Percentiles rank a stretch among this genome's conserved stretches.
Conservation (phyloP, 2,888 invertebrate genomes). For the Abrostola triplasia region DNA sequence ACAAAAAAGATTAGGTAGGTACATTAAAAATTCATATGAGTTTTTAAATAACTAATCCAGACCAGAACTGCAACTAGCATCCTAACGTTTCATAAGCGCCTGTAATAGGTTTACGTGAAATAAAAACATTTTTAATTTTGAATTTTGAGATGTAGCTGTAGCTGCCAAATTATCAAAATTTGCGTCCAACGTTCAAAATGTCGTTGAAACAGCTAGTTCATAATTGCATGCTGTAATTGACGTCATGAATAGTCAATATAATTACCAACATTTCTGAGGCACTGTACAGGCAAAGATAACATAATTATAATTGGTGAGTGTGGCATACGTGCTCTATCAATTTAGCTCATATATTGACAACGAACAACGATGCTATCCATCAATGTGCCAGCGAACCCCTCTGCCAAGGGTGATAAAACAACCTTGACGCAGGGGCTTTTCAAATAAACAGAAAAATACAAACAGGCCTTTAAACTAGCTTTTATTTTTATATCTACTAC, state of each 20-base stretch:
- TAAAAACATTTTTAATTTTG: no score
- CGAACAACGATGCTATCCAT: slow-evolving; percentile 74
- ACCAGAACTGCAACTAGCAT: no score
- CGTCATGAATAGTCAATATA: slow-evolving; percentile 18
- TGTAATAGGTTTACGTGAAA: no score
- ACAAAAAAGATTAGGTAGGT: no score
- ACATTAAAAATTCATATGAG: no score
- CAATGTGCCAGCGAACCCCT: slow-evolving; percentile 67
- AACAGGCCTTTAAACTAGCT: background rate
- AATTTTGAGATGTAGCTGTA: no score
- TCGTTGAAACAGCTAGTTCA: slow-evolving; percentile 17
- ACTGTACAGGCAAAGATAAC: slow-evolving; percentile 31
- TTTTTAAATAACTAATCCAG: no score
- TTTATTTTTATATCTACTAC: background rate
- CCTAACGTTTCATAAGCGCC: no score
- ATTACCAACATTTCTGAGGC: slow-evolving; percentile 27
- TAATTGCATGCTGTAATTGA: slow-evolving; percentile 14
- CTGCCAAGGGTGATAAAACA: slow-evolving; percentile 56
- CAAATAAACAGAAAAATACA: slow-evolving; percentile 29
- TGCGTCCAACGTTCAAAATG: background rate
- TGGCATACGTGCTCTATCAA: slow-evolving; percentile 79
- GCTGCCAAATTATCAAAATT: no score
- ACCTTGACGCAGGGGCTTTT: slow-evolving; percentile 46
- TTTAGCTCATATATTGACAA: slow-evolving; percentile 79
- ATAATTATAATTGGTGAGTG: slow-evolving; percentile 48